Percentiles rank a stretch among this genome's conserved stretches.
Conservation (phyloP, 2,888 invertebrate genomes). For the Dynastes tityus region DNA sequence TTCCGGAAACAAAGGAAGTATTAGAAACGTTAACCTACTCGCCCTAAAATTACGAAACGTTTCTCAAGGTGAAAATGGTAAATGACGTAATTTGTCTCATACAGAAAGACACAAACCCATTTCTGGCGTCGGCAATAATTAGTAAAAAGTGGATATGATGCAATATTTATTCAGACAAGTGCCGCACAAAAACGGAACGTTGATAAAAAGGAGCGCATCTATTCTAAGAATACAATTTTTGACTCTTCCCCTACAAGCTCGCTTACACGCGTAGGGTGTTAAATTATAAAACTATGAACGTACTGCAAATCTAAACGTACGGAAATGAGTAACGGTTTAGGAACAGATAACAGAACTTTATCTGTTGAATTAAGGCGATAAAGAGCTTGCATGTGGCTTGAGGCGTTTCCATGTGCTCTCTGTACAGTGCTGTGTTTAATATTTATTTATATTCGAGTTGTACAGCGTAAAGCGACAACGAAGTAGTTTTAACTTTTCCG, state of each 20-base stretch:
- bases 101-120: conserved; percentile 16
- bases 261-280: neutral
- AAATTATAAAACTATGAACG: neutral
- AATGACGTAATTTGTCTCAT: neutral
- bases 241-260: neutral
- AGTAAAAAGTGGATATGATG: conserved; percentile 37
- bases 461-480: no score
- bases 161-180: conserved; percentile 27
- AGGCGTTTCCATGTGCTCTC: conserved; percentile 26
- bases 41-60: neutral
- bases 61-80: neutral
- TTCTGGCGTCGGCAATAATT: conserved; percentile 20
- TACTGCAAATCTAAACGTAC: conserved; percentile 28
- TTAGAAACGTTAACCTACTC: neutral
- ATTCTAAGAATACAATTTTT: neutral
- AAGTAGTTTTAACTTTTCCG: no score
- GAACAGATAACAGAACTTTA: conserved; percentile 37
- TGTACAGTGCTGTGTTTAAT: conserved; percentile 18
- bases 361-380: conserved; percentile 42
- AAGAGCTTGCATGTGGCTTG: conserved; percentile 12
- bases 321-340: conserved; percentile 43
- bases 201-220: neutral
- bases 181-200: conserved; percentile 13
- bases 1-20: neutral
- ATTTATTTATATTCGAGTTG: neutral